phyloP scores from a whole-genome alignment of 1,140 invertebrate genomes.

The Drosophila serrata region DNA sequence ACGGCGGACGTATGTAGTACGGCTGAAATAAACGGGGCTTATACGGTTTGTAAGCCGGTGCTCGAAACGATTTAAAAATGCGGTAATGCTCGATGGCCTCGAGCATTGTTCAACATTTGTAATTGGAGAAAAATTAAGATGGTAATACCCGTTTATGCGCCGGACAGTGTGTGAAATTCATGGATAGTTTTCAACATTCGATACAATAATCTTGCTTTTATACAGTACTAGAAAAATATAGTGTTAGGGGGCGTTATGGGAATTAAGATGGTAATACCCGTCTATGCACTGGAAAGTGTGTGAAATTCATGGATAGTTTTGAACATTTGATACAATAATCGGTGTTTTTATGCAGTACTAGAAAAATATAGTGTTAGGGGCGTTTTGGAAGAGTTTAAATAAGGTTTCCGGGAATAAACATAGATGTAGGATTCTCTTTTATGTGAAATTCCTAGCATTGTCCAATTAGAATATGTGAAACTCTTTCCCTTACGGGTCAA shows the following conservation, averaged over 20 bases:
- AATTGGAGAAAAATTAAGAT: slow-evolving; percentile 42
- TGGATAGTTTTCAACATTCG: neutral
- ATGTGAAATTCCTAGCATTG: too few species aligned
- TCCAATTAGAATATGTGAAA: too few species aligned
- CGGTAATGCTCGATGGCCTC: slow-evolving; percentile 22
- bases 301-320: neutral
- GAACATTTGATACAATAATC: neutral
- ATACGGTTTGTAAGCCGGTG: slow-evolving; percentile 48
- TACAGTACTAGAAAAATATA: neutral
- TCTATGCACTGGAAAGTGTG: neutral
- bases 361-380: too few species aligned
- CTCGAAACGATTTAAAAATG: slow-evolving; percentile 43
- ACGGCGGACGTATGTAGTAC: slow-evolving; percentile 3
- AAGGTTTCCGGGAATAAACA: too few species aligned
- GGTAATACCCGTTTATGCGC: neutral
- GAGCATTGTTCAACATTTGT: slow-evolving; percentile 45
- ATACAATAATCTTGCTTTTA: neutral
- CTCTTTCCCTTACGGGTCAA: too few species aligned
- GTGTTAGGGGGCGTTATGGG: too few species aligned
- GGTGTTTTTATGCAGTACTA: neutral
- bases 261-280: slow-evolving; percentile 25
- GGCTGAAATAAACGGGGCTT: slow-evolving; percentile 36
- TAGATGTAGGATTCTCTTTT: too few species aligned
- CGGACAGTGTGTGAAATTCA: neutral
- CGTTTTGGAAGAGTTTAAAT: too few species aligned